Percentiles rank a stretch among this genome's conserved stretches.
Evolutionary conservation across 2,113 vertebrate species (phyloP).

Genomic region (Vimba vimba): DNA sequence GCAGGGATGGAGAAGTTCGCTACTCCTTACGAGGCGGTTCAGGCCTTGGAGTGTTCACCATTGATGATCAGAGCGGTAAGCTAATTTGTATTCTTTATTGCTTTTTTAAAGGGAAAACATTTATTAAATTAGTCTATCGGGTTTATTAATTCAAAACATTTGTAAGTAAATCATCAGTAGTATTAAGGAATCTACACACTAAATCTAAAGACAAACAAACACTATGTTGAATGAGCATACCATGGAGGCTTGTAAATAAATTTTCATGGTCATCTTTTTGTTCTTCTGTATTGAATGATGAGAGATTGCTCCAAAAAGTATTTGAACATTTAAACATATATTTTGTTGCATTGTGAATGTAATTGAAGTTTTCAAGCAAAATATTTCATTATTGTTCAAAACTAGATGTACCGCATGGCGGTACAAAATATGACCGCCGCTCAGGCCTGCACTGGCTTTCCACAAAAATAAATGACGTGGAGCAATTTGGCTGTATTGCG

Average conservation of each 20-base stretch:
- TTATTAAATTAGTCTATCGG: background rate
- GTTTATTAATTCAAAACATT: background rate
- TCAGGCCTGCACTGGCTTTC: too few species aligned
- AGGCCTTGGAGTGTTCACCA: constrained; percentile 83
- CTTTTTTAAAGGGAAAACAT: background rate
- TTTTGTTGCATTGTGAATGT: background rate
- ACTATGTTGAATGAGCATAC: background rate
- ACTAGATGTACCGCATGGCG: too few species aligned
- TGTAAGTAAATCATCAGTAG: background rate
- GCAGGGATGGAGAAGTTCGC: constrained; percentile 81
- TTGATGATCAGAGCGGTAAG: constrained; percentile 85
- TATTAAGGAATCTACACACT: background rate
- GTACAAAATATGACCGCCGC: too few species aligned
- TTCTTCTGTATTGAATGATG: background rate
- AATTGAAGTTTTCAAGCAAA: background rate
- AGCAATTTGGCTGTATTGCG: too few species aligned
- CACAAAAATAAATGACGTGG: too few species aligned
- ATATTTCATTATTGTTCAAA: background rate
- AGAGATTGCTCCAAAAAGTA: background rate
- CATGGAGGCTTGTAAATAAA: background rate
- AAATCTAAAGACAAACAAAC: background rate
- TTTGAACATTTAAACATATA: background rate
- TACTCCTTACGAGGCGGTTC: constrained; percentile 86
- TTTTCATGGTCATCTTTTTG: background rate
- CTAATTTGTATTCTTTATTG: background rate